These are phyloP conservation scores for Selenia dentaria DNA, from an alignment of 2,888 invertebrate species.

Conservation along the genomic window DNA sequence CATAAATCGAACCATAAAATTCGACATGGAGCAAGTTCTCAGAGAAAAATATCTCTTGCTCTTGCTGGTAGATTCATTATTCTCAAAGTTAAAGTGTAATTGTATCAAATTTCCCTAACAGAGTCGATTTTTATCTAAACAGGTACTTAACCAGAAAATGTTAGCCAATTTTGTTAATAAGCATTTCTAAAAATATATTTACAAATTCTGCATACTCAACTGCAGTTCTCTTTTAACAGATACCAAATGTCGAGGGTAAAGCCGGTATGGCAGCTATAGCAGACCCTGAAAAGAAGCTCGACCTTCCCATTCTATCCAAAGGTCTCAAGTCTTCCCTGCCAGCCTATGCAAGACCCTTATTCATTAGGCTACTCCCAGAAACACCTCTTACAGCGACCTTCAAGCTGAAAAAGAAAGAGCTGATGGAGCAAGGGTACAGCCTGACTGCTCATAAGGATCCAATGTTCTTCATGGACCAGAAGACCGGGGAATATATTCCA, in stretches of 20 bases:
- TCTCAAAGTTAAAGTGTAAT: too few species aligned
- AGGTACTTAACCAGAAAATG: too few species aligned
- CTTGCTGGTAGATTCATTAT: too few species aligned
- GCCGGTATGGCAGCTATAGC: constrained; percentile 98
- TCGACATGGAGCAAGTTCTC: too few species aligned
- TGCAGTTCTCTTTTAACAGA: constrained; percentile 67
- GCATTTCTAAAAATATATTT: too few species aligned
- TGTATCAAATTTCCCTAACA: too few species aligned
- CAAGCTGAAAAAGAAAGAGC: constrained; percentile 95
- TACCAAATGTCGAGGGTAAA: constrained; percentile 92
- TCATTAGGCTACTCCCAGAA: constrained; percentile 90
- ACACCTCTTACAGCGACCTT: constrained; percentile 95
- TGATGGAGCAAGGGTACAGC: constrained; percentile 92
- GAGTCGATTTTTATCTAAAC: too few species aligned
- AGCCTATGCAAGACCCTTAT: constrained; percentile 93
- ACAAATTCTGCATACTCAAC: too few species aligned
- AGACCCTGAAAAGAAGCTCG: constrained; percentile 87
- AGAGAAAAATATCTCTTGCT: too few species aligned
- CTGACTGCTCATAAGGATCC: constrained; percentile 86
- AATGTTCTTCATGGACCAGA: constrained; percentile 86
- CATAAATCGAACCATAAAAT: too few species aligned
- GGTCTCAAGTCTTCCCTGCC: constrained; percentile 86
- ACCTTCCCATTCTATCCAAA: constrained; percentile 77
- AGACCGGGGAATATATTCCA: constrained; percentile 69
- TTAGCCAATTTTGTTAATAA: too few species aligned